Base-by-base conservation (phyloP, 1,140 invertebrate genomes). In the Brevipalpus yothersi region DNA sequence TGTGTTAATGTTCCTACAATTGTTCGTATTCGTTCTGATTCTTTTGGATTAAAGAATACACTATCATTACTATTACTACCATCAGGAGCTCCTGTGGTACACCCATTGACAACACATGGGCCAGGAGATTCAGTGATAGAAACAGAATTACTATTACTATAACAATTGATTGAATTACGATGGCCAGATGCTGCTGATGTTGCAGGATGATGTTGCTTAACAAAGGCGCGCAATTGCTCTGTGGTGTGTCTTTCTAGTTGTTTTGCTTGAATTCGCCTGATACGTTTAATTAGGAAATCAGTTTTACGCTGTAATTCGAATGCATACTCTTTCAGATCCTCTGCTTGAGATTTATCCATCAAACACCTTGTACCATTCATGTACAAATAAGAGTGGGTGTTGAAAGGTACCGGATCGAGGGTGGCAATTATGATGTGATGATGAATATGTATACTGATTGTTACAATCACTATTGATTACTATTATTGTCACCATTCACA, bases 201-300 rank as follows among this genome's bases (percentile, higher is more conserved):
- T 51, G n/a, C n/a, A 51, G 43, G 43, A 45, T 45, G 12, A 45
- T 45, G 43, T 45, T 45, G 71, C 67, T 83, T 79, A 67, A 87
- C 72, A 59, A 86, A 75, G 58, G 79, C 77, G 15, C 76, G 75
- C 2, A 82, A 77, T 69, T 91, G 82, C 60, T 82, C 80, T 56
- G 79, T 79, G 31, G 80, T 75, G 68, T 87, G 83, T 56, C 78
- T 77, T 13, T 84, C 82, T 63, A 86, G 73, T 17, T 79, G 72
- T 56, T 77, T 73, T 0, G 79, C 76, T 69, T 89, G 84, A 9
- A 86, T 69, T 66, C 86, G 84, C 1, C 80, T 72, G 43, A 88
- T 70, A 53, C 86, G 73, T 59, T 83, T 74, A 63, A 82, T 65
- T 56, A 90, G 69, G 67, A 81, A 80, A 5, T 82, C 79, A 58